Percentiles rank a stretch among this genome's conserved stretches.
These are phyloP conservation scores for Idaea aversata DNA, from an alignment of 2,888 invertebrate genomes.

Conservation along the genomic window DNA sequence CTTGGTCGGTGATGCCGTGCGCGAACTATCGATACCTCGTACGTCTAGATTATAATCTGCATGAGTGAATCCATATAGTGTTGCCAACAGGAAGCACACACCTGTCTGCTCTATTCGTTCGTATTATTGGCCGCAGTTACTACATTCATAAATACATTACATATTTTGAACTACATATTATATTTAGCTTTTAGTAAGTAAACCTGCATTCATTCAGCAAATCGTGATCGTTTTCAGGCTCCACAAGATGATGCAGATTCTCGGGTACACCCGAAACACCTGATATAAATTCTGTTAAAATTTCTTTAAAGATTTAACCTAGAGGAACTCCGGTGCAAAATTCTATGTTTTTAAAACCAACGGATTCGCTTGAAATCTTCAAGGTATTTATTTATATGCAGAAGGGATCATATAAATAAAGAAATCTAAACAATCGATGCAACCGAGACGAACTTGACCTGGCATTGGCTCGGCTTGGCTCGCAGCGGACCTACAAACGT, in stretches of 20 bases:
- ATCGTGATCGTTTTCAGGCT: too few species aligned
- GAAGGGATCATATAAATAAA: background rate
- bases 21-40: slow-evolving; percentile 19
- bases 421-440: slow-evolving; percentile 13
- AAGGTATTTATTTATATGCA: background rate
- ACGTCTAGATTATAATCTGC: slow-evolving; percentile 21
- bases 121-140: background rate
- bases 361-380: background rate
- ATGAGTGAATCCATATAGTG: slow-evolving; percentile 16
- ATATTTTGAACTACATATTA: background rate
- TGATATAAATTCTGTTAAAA: too few species aligned
- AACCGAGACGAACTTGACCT: slow-evolving; percentile 53
- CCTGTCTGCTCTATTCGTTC: background rate
- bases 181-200: background rate
- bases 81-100: slow-evolving; percentile 28
- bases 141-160: background rate
- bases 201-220: background rate
- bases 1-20: slow-evolving; percentile 5
- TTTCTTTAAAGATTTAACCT: too few species aligned
- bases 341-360: too few species aligned
- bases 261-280: too few species aligned
- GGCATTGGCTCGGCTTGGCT: slow-evolving; percentile 31
- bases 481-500: slow-evolving; percentile 31
- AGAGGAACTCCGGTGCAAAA: too few species aligned
- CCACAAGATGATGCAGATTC: too few species aligned